Base-by-base conservation (phyloP, 2,888 invertebrate species). In the Amiota communis region DNA sequence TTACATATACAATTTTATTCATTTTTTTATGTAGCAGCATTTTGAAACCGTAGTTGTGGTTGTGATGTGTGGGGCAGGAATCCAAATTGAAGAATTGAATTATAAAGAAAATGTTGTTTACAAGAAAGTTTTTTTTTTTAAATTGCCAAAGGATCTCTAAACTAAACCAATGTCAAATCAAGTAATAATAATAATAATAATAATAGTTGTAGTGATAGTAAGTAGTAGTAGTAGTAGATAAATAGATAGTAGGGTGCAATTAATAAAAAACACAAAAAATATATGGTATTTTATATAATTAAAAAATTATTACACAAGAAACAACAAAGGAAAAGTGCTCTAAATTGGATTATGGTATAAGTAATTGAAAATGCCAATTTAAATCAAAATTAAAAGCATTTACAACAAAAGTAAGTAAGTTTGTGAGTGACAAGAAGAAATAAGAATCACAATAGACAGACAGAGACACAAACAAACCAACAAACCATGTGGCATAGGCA, bases 41-140 rank as follows among this genome's bases (percentile, higher is more conserved):
- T n/a, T 63, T 63, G 13, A 13, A 36, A 36, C 4, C 12, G 63
- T 36, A 3, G 53, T 53, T 53, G 53, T 53, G 53, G 46, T 63
- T 46, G 63, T 63, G 63, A 46, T 63, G 63, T 63, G 46, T 59
- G 20, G 59, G 59, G 59, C 59, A 15, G 63, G 63, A 63, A 63
- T 63, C 63, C 23, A 63, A 63, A 63, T 63, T 63, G 23, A 63
- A 63, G 63, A 36, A 63, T 46, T 36, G 36, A 63, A 59, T 59
- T 59, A 20, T 59, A 20, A 59, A 63, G 63, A 63, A 36, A 63
- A 36, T 36, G 36, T 36, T 63, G 23, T 23, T 63, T 23, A 36
- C 23, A 9, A 63, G 46, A 15, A 46, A 8, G 6, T 63, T 63
- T 63, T 36, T 20, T 8, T 53, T 53, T 53, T 53, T 53, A n/a